These are phyloP conservation scores for Zonotrichia albicollis DNA, from an alignment of 2,797 vertebrate species.

Conservation along the genomic window DNA sequence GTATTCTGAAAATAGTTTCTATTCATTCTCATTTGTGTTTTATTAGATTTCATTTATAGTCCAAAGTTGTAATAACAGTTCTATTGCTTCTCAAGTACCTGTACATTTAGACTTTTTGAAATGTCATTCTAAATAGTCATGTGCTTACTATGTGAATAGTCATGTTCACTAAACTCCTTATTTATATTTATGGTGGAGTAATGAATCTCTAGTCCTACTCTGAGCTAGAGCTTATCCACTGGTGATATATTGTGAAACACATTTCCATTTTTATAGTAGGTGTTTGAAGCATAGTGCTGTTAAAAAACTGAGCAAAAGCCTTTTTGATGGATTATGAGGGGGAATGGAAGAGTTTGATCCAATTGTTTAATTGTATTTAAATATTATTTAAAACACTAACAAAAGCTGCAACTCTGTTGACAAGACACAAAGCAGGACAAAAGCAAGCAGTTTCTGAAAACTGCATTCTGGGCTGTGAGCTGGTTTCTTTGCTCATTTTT, in stretches of 20 bases:
- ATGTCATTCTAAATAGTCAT: background rate
- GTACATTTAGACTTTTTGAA: background rate
- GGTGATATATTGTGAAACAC: background rate
- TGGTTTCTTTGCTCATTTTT: background rate
- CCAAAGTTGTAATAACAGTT: background rate
- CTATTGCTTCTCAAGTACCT: background rate
- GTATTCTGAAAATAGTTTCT: background rate
- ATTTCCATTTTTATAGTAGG: background rate
- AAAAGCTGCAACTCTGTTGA: background rate
- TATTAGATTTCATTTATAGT: background rate
- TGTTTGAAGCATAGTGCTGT: background rate
- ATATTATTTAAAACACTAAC: background rate
- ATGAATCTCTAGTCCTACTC: background rate
- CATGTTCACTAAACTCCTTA: background rate
- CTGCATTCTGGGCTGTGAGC: background rate
- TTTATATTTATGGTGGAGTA: background rate
- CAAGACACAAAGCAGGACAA: background rate
- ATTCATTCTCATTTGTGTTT: slow-evolving; percentile 7
- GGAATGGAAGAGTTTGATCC: background rate
- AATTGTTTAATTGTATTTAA: background rate
- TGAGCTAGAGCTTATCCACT: background rate
- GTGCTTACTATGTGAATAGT: background rate
- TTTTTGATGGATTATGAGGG: background rate
- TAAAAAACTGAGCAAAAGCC: background rate
- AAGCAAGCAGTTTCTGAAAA: background rate